Base-by-base conservation (phyloP, 2,888 invertebrate species). In the Endotricha flammealis region DNA sequence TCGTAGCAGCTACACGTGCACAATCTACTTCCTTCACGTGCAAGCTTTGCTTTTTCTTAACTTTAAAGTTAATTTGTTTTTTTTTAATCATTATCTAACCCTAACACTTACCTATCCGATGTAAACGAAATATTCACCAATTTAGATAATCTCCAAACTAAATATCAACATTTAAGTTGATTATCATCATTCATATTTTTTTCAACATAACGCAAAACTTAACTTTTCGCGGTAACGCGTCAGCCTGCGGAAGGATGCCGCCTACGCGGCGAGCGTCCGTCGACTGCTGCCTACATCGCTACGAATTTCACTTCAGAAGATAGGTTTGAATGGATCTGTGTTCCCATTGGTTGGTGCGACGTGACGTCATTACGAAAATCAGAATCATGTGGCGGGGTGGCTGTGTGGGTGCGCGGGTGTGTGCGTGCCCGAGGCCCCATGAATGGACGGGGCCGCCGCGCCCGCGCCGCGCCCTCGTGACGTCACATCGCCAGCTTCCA, bases 331-430 rank as follows among this genome's bases (percentile, higher is more conserved):
- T 92, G 92, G 90, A 90, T 85, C 88, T 69, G 71, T 53, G 58
- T 62, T 55, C 68, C 63, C 76, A 92, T 92, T 92, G 92, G 92
- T 75, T 64, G 66, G 59, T 42, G 50, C 53, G 53, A 48, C 50
- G 89, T 92, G 92, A 92, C 92, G 92, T 92, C 92, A 92, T 89
- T 67, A 88, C 90, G 91, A 77, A 79, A 81, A 81, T 79, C 66
- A 66, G 68, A 65, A 71, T 91, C 90, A 91, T 91, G 89, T 89
- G 87, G 58, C 34, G 42, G 41, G 32, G 42, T 12, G 56, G 38
- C 33, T 33, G 48, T 56, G 67, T 64, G 47, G 42, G 39, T 47
- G 52, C 41, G 50, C 23, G 39, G 55, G 65, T 70, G 74, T 74
- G 77, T 43, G 77, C 60, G 73, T 45, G 46, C 47, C 38, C 20